A percentile compares a stretch with the other conserved stretches of the same genome.
These are phyloP conservation scores for Netelia melanura DNA, from an alignment of 2,888 invertebrate genomes.

Conservation along the genomic window DNA sequence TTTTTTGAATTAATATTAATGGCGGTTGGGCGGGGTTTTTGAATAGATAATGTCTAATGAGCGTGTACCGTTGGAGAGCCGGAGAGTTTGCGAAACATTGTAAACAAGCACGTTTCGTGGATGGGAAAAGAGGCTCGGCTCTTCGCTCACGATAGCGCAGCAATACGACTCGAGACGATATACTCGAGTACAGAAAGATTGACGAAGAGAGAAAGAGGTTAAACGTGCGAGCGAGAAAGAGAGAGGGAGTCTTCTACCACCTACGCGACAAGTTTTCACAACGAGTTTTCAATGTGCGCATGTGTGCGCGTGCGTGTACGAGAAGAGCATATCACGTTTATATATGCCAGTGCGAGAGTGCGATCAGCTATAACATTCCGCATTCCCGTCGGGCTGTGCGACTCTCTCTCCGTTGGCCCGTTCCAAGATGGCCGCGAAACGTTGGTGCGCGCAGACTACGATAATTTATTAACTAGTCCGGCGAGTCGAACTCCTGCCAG, in stretches of 20 bases:
- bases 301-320: constrained; percentile 49
- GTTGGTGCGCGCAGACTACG: constrained; percentile 72
- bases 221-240: constrained; percentile 10
- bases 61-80: neutral
- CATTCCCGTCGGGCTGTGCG: constrained; percentile 72
- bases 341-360: constrained; percentile 11
- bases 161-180: constrained; percentile 39
- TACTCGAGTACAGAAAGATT: constrained; percentile 24
- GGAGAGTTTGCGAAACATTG: constrained; percentile 42
- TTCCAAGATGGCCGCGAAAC: constrained; percentile 76
- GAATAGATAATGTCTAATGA: constrained; percentile 30
- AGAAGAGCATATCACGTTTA: constrained; percentile 35
- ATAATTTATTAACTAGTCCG: constrained; percentile 84
- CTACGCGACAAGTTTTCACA: constrained; percentile 69
- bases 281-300: constrained; percentile 65
- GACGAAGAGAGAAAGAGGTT: constrained; percentile 16
- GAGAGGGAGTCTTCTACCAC: constrained; percentile 52
- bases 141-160: neutral
- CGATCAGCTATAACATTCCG: constrained; percentile 70
- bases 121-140: constrained; percentile 23
- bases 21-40: neutral
- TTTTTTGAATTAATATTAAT: neutral
- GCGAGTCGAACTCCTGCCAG: constrained; percentile 77
- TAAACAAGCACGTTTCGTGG: constrained; percentile 36
- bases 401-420: constrained; percentile 62